Evolutionary conservation across 1,140 invertebrate genomes (phyloP).

Genomic region (Eubasilissa regina): DNA sequence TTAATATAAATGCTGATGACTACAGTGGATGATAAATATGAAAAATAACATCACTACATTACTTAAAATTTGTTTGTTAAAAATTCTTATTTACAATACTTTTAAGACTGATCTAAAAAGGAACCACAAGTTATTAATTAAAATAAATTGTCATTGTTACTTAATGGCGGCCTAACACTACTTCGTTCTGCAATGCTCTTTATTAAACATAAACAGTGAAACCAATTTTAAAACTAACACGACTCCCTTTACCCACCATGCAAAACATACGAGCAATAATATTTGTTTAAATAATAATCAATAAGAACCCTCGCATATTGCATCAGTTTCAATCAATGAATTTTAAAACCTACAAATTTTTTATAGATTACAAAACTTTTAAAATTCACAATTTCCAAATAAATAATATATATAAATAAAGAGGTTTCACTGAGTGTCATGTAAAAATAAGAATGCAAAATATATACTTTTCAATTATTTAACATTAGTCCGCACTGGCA

Average conservation of each 20-base stretch:
- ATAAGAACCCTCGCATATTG: background rate
- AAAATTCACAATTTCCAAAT: background rate
- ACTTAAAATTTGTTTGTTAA: too few species aligned
- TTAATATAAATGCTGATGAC: constrained; percentile 19
- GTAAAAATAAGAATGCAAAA: constrained; percentile 32
- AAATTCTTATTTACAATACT: too few species aligned
- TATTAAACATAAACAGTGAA: background rate
- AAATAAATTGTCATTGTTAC: background rate
- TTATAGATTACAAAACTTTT: background rate
- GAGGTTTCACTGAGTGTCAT: constrained; percentile 24
- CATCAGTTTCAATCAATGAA: background rate
- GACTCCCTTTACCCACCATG: background rate
- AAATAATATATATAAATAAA: background rate
- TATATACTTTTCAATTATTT: constrained; percentile 1
- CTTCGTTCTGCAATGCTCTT: background rate
- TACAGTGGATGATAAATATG: too few species aligned
- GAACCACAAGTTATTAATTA: background rate
- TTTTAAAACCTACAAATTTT: background rate
- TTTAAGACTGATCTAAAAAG: background rate
- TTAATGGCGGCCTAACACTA: background rate
- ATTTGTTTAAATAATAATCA: too few species aligned
- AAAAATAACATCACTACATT: too few species aligned
- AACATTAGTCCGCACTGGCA: too few species aligned
- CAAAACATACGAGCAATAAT: background rate
- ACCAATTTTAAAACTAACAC: background rate